phyloP scores from a whole-genome alignment of 2,888 invertebrate genomes.

The Pyralis farinalis region DNA sequence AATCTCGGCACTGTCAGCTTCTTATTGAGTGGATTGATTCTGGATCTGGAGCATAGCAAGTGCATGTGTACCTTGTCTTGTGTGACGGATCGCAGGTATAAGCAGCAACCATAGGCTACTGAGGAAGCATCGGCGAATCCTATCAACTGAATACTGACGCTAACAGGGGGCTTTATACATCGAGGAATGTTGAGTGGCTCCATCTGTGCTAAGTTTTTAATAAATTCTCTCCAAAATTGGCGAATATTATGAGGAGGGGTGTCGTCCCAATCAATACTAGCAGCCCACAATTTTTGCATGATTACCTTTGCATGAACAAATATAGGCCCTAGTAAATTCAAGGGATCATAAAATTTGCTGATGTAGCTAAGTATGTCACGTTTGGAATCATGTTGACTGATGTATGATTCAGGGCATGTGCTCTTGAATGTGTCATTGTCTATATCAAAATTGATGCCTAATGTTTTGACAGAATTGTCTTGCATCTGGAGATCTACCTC shows the following conservation, averaged over 20 bases:
- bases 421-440: neutral
- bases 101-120: neutral
- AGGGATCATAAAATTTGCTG: slow-evolving; percentile 18
- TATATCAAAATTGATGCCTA: slow-evolving; percentile 3
- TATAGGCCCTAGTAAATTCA: slow-evolving; percentile 19
- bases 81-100: neutral
- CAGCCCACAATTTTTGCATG: slow-evolving; percentile 13
- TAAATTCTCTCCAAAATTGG: neutral
- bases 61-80: neutral
- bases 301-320: slow-evolving; percentile 15
- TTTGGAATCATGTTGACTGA: slow-evolving; percentile 9
- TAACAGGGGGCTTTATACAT: neutral
- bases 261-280: slow-evolving; percentile 2
- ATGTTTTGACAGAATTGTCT: neutral
- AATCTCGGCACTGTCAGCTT: neutral
- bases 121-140: slow-evolving; percentile 5
- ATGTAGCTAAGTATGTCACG: slow-evolving; percentile 18
- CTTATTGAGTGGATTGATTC: neutral
- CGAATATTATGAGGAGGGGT: neutral
- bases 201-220: neutral
- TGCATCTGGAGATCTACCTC: slow-evolving; percentile 2
- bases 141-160: neutral
- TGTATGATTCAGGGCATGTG: neutral
- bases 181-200: neutral
- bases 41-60: neutral